phyloP scores from a whole-genome alignment of 2,888 invertebrate species.

The Apocheima hispidaria region DNA sequence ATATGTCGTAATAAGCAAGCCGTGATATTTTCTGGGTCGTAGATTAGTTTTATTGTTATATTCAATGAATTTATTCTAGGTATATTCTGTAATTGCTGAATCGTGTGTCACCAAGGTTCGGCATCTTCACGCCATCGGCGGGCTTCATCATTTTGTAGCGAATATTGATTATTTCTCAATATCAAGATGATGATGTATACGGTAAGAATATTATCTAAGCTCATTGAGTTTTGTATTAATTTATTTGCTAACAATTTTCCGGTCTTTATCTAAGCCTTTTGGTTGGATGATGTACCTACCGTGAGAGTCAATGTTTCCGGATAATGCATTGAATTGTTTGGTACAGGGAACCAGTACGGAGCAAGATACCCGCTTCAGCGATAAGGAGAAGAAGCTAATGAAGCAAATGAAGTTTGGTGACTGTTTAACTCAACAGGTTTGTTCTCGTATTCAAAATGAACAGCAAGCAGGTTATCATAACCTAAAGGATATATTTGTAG shows the following conservation, averaged over 20 bases:
- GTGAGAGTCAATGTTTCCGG: not conserved
- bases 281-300: too few species aligned
- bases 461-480: conserved; percentile 15
- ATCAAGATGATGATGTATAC: conserved; percentile 78
- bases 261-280: not conserved
- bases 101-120: conserved; percentile 20
- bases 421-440: conserved; percentile 95
- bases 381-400: conserved; percentile 99
- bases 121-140: conserved; percentile 61
- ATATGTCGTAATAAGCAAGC: conserved; percentile 1
- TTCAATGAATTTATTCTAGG: not conserved
- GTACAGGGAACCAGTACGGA: conserved; percentile 98
- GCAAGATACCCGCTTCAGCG: conserved; percentile 99
- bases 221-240: not conserved
- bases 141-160: conserved; percentile 51
- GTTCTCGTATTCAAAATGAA: conserved; percentile 2
- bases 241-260: not conserved
- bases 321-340: conserved; percentile 12
- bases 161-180: conserved; percentile 63
- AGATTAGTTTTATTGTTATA: not conserved
- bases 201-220: conserved; percentile 57
- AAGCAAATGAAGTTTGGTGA: conserved; percentile 99
- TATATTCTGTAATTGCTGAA: not conserved
- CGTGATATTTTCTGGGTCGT: not conserved
- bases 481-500: not conserved